Base-by-base conservation (phyloP, 1,140 invertebrate species). In the Pseudachorutes palmiensis region DNA sequence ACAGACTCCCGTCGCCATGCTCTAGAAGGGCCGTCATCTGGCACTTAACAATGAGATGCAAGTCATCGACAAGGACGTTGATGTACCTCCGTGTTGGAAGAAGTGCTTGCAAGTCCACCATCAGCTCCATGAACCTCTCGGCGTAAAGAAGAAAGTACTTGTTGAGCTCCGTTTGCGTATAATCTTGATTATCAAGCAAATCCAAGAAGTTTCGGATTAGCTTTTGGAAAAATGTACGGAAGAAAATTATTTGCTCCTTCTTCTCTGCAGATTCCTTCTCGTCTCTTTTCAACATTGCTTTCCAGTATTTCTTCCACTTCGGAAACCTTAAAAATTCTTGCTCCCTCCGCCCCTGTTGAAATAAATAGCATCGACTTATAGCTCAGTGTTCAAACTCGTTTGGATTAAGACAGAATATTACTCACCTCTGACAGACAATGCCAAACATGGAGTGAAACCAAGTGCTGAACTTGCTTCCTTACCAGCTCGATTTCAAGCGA, bases 361-460 rank as follows among this genome's bases (percentile, higher is more conserved):
- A 30, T 59, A 28, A 62, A 45, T 57, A 41, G 1, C 62, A 57
- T 22, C n/a, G 12, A 64, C 30, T 30, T 5, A 36, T 5, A 36
- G 1, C 26, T 63, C 28, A 64, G 3, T 1, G 55, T 31, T 32
- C 19, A 33, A 3, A 16, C 1, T 28, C 19, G 26, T 64, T 49
- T 64, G 29, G 28, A 45, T 29, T 41, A 16, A 9, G 26, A 41
- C n/a, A 24, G 28, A 28, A 9, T 48, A 14, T 36, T 2, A 79
- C 81, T 79, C 77, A 85, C 90, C 81, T 82, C 86, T 75, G 95
- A 87, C 19, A 99, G 80, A 74, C 91, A 94, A 26, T 86, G 83
- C 94, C 96, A 98, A 82, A 94, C 96, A 3, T 92, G 88, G 0
- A 98, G 82, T 0, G 94, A 97, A 0, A 98, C 92, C 26, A 98